Conservation (phyloP, 2,113 vertebrate species). For the Mesembrinibis cayennensis region DNA sequence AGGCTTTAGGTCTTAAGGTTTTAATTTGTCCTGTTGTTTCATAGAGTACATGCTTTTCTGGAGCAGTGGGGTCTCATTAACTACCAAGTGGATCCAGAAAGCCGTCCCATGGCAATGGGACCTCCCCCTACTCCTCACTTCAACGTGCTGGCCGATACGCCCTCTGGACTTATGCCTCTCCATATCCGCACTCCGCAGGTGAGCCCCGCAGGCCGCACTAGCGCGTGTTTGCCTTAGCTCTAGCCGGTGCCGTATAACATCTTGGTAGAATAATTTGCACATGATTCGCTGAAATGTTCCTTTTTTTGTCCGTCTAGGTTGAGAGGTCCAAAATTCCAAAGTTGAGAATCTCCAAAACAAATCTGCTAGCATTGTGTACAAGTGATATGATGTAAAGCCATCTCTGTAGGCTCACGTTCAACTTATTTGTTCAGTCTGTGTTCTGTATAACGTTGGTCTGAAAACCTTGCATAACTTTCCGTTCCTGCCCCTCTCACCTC, state of each 20-base stretch:
- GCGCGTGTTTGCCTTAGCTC: fast-evolving
- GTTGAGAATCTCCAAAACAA: neutral
- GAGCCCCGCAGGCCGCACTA: neutral
- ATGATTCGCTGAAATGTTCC: fast-evolving
- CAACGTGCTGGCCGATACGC: slow-evolving; percentile 93
- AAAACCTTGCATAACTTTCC: neutral
- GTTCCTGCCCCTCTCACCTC: neutral
- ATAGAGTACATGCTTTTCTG: slow-evolving; percentile 93
- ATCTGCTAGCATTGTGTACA: neutral
- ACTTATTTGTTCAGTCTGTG: fast-evolving
- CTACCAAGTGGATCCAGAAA: slow-evolving; percentile 97
- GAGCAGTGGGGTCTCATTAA: slow-evolving; percentile 99
- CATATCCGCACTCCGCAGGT: slow-evolving; percentile 94
- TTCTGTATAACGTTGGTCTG: neutral
- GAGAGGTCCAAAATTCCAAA: too few relatives aligned
- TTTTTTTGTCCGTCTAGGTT: neutral
- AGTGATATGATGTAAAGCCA: too few relatives aligned
- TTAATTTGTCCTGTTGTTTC: neutral
- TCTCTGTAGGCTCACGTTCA: fast-evolving
- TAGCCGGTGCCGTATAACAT: fast-evolving
- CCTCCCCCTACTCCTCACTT: slow-evolving; percentile 97
- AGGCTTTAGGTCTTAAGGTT: too few relatives aligned
- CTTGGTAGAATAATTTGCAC: fast-evolving
- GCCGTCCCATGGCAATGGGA: slow-evolving; percentile 93
- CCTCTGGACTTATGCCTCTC: slow-evolving; percentile 92